These are phyloP conservation scores for Lithophane socia DNA, from an alignment of 2,888 invertebrate genomes.

Conservation along the genomic window DNA sequence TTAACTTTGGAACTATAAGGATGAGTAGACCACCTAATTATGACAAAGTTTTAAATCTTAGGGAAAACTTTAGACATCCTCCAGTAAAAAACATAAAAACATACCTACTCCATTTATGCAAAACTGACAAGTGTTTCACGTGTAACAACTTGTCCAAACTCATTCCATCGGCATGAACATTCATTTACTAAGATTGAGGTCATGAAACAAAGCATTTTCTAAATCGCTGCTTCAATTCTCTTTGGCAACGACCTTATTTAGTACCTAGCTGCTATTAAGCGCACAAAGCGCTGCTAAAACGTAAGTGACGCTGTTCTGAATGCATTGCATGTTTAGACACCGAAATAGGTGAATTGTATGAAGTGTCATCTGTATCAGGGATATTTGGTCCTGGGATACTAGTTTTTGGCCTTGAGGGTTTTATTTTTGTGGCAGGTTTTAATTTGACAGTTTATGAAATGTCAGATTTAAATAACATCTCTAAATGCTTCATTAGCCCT, in stretches of 20 bases:
- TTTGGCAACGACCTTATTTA: constrained; percentile 63
- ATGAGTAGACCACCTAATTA: neutral
- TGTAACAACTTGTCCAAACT: constrained; percentile 8
- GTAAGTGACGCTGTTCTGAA: constrained; percentile 31
- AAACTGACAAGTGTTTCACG: constrained; percentile 22
- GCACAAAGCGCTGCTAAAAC: constrained; percentile 46
- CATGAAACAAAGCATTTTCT: constrained; percentile 61
- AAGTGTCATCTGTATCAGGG: neutral
- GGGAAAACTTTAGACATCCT: neutral
- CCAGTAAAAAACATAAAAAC: neutral
- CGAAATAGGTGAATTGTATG: neutral
- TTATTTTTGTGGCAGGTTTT: neutral
- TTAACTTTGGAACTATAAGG: neutral
- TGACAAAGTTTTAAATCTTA: neutral
- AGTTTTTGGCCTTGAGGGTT: neutral
- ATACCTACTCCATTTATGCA: neutral
- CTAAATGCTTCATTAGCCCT: neutral
- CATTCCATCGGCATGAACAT: constrained; percentile 25
- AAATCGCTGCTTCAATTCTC: constrained; percentile 62
- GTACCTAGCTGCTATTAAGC: constrained; percentile 39
- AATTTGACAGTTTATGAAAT: neutral
- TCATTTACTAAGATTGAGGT: constrained; percentile 55
- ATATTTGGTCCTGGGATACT: neutral
- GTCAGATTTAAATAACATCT: neutral
- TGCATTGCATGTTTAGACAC: constrained; percentile 19